Evolutionary conservation across 2,113 vertebrate genomes (phyloP).

Genomic region (Riparia riparia): DNA sequence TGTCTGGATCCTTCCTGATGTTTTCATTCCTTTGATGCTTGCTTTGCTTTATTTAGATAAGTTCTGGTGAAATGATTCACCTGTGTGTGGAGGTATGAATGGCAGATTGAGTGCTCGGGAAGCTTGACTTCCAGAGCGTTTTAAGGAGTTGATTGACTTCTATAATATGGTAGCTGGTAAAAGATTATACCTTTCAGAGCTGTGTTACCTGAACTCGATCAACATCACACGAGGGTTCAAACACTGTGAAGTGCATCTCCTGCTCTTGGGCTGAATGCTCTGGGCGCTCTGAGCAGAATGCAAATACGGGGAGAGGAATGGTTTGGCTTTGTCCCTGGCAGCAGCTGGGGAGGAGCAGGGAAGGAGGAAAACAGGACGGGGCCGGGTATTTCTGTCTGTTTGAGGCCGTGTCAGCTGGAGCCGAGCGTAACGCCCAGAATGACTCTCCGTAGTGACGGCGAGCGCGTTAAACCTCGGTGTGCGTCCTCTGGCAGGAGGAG

Average conservation of each 20-base stretch:
- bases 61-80: constrained; percentile 66
- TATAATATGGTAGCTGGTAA: constrained; percentile 57
- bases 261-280: background rate
- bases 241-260: constrained; percentile 54
- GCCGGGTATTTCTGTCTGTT: background rate
- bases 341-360: background rate
- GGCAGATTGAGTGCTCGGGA: constrained; percentile 59
- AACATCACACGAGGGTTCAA: background rate
- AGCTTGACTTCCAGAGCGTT: constrained; percentile 45
- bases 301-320: background rate
- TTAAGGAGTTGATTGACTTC: constrained; percentile 59
- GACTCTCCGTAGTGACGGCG: background rate
- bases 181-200: constrained; percentile 61
- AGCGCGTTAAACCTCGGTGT: background rate
- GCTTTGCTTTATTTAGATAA: constrained; percentile 51
- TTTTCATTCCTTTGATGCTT: constrained; percentile 50
- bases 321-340: background rate
- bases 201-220: constrained; percentile 58
- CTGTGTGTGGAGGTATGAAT: constrained; percentile 48
- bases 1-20: constrained; percentile 38
- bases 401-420: background rate
- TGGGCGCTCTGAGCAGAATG: background rate
- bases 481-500: background rate
- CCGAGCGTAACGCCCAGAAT: background rate
- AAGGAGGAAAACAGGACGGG: background rate